These are phyloP conservation scores for Actenoides hombroni DNA, from an alignment of 2,113 vertebrate genomes.

Conservation along the genomic window DNA sequence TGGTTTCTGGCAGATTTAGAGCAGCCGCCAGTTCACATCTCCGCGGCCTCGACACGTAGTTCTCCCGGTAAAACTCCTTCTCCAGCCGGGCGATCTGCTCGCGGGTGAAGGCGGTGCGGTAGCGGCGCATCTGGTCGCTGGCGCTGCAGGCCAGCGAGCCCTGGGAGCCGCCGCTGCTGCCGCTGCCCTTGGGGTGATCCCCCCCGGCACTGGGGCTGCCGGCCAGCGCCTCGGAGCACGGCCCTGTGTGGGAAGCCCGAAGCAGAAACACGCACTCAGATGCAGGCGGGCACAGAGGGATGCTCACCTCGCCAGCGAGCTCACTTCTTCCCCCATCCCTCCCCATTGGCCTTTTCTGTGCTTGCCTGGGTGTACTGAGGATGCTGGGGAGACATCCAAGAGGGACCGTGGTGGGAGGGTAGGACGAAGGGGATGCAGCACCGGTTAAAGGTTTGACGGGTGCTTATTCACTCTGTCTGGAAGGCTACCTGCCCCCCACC, in stretches of 20 bases:
- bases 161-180: conserved; percentile 77
- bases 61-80: conserved; percentile 98
- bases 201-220: conserved; percentile 72
- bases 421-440: background rate
- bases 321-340: background rate
- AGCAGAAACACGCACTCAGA: background rate
- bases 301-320: background rate
- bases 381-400: background rate
- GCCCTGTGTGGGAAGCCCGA: conserved; percentile 66
- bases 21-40: conserved; percentile 95
- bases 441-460: background rate
- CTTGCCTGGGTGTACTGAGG: background rate
- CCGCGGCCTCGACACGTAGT: conserved; percentile 95
- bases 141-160: conserved; percentile 85
- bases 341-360: background rate
- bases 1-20: conserved; percentile 96
- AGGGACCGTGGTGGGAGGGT: no score
- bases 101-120: conserved; percentile 95
- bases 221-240: conserved; percentile 69
- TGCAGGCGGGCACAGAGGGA: background rate
- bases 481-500: background rate
- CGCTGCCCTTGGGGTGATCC: conserved; percentile 81
- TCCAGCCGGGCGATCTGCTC: conserved; percentile 96
- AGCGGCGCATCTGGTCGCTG: conserved; percentile 94
- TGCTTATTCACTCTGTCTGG: background rate